phyloP scores from a whole-genome alignment of 53 echinoderm and acorn worm species.

The Henricia sp. region DNA sequence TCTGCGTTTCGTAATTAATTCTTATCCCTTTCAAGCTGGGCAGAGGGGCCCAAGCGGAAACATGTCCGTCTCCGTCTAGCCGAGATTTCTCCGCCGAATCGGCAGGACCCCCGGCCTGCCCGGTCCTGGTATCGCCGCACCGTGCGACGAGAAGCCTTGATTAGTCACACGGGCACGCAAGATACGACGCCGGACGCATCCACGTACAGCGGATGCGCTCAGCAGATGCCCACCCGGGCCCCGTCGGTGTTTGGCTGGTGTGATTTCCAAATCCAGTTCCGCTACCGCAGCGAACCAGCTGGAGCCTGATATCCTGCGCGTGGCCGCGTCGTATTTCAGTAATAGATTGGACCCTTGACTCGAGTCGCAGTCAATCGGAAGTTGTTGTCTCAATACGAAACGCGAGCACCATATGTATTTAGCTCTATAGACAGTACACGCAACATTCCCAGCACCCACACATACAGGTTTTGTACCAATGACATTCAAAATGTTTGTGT shows the following conservation, averaged over 20 bases:
- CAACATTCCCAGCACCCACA: too few species aligned
- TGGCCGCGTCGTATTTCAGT: conserved; percentile 33
- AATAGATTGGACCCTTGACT: conserved; percentile 51
- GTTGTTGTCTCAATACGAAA: conserved; percentile 22
- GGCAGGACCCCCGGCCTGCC: conserved; percentile 28
- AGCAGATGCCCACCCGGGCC: too few species aligned
- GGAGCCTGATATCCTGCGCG: conserved; percentile 42
- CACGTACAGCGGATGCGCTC: background rate
- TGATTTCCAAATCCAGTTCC: conserved; percentile 37
- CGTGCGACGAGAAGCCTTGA: background rate
- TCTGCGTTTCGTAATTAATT: background rate
- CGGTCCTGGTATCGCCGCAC: background rate
- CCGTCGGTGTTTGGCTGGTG: conserved; percentile 27
- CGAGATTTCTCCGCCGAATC: conserved; percentile 34
- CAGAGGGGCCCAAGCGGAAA: conserved; percentile 17
- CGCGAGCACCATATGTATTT: background rate
- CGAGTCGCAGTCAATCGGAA: conserved; percentile 33
- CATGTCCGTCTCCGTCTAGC: conserved; percentile 24
- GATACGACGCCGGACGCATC: background rate
- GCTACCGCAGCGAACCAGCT: conserved; percentile 46
- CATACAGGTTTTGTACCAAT: background rate
- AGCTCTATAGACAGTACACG: too few species aligned
- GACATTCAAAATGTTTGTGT: background rate
- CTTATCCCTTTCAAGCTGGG: conserved; percentile 41
- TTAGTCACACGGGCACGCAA: background rate